Evolutionary conservation across 2,888 invertebrate genomes (phyloP), one percentile per base, ranked within the genome.

Genomic region (Frankliniella intonsa): DNA sequence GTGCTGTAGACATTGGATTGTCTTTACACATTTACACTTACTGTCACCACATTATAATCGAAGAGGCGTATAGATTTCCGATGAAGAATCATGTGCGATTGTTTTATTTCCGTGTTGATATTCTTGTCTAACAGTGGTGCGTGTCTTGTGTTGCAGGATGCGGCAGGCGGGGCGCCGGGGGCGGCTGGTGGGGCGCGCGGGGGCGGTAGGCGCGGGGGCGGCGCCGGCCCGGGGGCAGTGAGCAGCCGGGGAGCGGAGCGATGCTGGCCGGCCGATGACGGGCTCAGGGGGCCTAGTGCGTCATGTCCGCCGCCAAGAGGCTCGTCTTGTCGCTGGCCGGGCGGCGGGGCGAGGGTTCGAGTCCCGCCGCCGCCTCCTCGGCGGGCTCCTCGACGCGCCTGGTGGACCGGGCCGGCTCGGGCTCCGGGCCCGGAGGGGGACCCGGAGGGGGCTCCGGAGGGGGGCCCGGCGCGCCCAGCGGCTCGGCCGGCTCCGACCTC

Each of bases 211-310:
- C 69, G 69, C 69, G 38, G 38, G 38, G 38, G 38, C 38, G 38
- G 38, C 38, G 38, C 38, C 38, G 38, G 38, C 38, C 38, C 38
- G 38, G 38, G 38, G 5, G 69, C 69, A 76, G 69, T 76, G 69
- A 76, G 69, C 69, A n/a, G n/a, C n/a, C n/a, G n/a, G n/a, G 38
- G 38, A 25, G 69, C 12, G 69, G 69, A 76, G 69, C 69, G 69
- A 76, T 76, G 69, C 69, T 76, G 69, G 69, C 69, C 69, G 69
- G 69, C 69, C 69, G 69, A 76, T 76, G 69, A 76, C 69, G 69
- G 69, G 69, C 69, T 76, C 69, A 76, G 69, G 69, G 69, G 69
- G 69, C 69, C 69, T 76, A 76, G 69, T 76, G n/a, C 69, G 69
- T 22, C 69, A 76, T 76, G 69, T 76, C 69, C 69, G 69, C 69